Conservation (phyloP, 2,113 vertebrate genomes). For the Spheniscus mendiculus region DNA sequence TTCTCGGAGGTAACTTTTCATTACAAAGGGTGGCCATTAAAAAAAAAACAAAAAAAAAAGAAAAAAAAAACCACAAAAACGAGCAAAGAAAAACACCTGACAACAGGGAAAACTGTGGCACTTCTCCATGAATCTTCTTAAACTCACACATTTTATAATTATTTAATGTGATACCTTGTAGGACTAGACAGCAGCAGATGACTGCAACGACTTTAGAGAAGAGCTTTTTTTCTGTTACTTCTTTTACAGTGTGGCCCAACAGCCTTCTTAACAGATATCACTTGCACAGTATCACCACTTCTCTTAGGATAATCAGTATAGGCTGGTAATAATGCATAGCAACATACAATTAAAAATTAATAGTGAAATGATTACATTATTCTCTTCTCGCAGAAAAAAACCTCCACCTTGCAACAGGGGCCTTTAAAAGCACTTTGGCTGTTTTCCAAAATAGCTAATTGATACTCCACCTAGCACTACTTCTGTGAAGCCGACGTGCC, state of each 20-base stretch:
- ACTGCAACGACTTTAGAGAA: background rate
- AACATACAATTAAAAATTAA: constrained; percentile 49
- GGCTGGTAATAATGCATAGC: constrained; percentile 8
- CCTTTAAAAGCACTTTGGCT: constrained; percentile 15
- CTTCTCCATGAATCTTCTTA: background rate
- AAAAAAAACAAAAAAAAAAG: background rate
- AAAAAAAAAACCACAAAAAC: background rate
- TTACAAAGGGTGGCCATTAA: background rate
- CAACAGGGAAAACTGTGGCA: background rate
- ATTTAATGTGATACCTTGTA: background rate
- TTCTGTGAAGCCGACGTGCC: background rate
- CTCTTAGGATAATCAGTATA: constrained; percentile 1
- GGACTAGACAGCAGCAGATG: background rate
- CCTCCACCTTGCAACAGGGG: background rate
- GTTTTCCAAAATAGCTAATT: constrained; percentile 6
- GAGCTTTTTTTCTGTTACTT: background rate
- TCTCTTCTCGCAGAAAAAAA: background rate
- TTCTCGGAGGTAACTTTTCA: background rate
- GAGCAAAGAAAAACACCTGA: background rate
- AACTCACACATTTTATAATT: background rate
- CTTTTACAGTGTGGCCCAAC: background rate
- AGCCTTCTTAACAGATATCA: background rate
- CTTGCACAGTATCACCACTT: background rate
- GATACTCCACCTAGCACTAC: background rate
- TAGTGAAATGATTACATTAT: constrained; percentile 15